Conservation (phyloP, 2,797 vertebrate genomes). For the Crenuchus spilurus region DNA sequence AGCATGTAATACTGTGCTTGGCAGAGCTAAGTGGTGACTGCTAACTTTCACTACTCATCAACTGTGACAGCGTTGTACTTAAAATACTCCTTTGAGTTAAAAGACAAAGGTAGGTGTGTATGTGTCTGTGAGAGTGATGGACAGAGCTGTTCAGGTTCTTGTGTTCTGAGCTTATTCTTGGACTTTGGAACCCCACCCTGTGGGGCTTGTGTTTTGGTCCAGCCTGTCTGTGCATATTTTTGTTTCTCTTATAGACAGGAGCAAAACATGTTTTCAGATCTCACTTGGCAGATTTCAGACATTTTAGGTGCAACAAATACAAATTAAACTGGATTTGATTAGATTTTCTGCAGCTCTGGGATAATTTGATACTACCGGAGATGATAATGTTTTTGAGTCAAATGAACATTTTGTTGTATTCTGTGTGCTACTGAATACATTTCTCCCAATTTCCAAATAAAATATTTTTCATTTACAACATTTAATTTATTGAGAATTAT, state of each 20-base stretch:
- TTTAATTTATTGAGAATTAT: too few species aligned
- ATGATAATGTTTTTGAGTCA: too few species aligned
- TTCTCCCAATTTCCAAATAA: too few species aligned
- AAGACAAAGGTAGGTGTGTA: background rate
- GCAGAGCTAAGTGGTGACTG: background rate
- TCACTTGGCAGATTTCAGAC: background rate
- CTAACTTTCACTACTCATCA: background rate
- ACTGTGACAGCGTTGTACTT: background rate
- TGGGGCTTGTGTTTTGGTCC: too few species aligned
- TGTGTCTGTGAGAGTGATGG: background rate
- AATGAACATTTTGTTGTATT: too few species aligned
- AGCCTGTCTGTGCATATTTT: background rate
- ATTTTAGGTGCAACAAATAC: background rate
- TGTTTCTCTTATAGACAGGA: constrained; percentile 4
- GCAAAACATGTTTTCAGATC: background rate
- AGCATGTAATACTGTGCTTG: background rate
- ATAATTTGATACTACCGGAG: too few species aligned
- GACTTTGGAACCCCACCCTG: constrained; percentile 11
- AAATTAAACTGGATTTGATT: too few species aligned
- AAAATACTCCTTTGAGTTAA: background rate
- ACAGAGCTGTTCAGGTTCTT: background rate
- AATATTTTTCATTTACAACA: too few species aligned
- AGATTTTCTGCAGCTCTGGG: too few species aligned
- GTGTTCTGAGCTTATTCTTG: constrained; percentile 1
- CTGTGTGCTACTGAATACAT: too few species aligned